phyloP scores from a whole-genome alignment of 2,113 vertebrate species.

The Poeciliopsis turrubarensis region DNA sequence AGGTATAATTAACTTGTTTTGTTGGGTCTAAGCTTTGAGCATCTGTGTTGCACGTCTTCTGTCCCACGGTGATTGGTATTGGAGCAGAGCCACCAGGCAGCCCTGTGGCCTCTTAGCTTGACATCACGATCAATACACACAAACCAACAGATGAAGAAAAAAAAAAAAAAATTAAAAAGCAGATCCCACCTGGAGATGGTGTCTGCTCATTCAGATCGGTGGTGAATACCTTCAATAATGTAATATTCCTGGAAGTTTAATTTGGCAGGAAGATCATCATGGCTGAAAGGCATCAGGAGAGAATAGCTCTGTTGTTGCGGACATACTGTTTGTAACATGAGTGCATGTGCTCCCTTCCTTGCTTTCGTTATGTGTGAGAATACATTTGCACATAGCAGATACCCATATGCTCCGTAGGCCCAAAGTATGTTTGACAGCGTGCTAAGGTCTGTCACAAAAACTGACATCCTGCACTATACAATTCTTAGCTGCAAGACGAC shows the following conservation, averaged over 20 bases:
- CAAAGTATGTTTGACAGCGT: slow-evolving; percentile 25
- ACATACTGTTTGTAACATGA: slow-evolving; percentile 4
- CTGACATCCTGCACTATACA: slow-evolving; percentile 20
- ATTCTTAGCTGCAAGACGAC: slow-evolving; percentile 20
- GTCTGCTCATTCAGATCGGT: slow-evolving; percentile 32
- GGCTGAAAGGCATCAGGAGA: slow-evolving; percentile 16
- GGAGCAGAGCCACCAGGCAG: slow-evolving; percentile 59
- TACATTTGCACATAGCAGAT: slow-evolving; percentile 20
- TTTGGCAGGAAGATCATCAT: slow-evolving; percentile 28
- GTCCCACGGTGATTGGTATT: slow-evolving; percentile 65
- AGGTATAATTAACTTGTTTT: slow-evolving; percentile 73
- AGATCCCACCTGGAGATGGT: slow-evolving; percentile 56
- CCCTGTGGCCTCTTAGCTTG: slow-evolving; percentile 44
- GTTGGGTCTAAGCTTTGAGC: slow-evolving; percentile 52
- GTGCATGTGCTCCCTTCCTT: slow-evolving; percentile 2
- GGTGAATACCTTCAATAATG: slow-evolving; percentile 35
- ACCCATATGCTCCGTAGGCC: slow-evolving; percentile 27
- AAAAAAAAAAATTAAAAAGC: slow-evolving; percentile 4
- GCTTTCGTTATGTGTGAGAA: slow-evolving; percentile 37
- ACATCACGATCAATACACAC: slow-evolving; percentile 69
- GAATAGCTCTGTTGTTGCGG: slow-evolving; percentile 6
- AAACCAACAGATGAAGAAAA: slow-evolving; percentile 45
- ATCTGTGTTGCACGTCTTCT: slow-evolving; percentile 61
- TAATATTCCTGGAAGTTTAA: slow-evolving; percentile 43
- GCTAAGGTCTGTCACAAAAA: slow-evolving; percentile 30